Base-by-base conservation (phyloP, 2,888 invertebrate genomes). In the Morpho deidamia region DNA sequence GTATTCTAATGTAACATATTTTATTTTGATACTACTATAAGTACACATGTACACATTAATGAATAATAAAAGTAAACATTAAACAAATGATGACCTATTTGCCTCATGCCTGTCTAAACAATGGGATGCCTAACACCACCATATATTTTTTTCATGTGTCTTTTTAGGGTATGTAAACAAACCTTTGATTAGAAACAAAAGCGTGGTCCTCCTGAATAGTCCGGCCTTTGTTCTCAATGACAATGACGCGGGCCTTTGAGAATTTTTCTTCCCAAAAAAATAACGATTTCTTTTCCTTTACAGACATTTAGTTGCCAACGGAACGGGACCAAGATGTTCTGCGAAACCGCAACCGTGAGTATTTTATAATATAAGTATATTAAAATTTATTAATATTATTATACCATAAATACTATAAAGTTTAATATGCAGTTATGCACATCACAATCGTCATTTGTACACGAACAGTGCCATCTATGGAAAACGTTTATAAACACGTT, bases 331-430 rank as follows among this genome's bases (percentile, higher is more conserved):
- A 68, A 58, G 62, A 86, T 83, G 86, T 68, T 72, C 65, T 69
- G 72, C 68, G 74, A 78, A 69, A 78, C 78, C 76, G 78, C 81
- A 85, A 79, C 83, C 83, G 87, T 88, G 68, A 87, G 87, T 88
- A 80, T 61, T 53, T 74, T 71, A 7, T 33, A 23, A 9, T 49
- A 38, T 39, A 56, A 42, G 35, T 33, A 43, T 47, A 40, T 11
- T 10, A 44, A 49, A 11, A 47, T 42, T 35, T 44, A 44, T 43
- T 40, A 43, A 12, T 14, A 11, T 33, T n/a, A 5, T n/a, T 8
- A 37, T 37, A 35, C 35, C 1, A 37, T 4, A 10, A 37, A 37
- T 10, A 10, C 2, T 3, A 10, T 7, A 5, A 3, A 37, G 4
- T 37, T 37, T 23, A 23, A 5, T 23, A 23, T 23, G 23, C 23